Percentiles rank a stretch among this genome's conserved stretches.
Conservation (phyloP, 1,140 invertebrate genomes). For the Lasaia peninsularis region DNA sequence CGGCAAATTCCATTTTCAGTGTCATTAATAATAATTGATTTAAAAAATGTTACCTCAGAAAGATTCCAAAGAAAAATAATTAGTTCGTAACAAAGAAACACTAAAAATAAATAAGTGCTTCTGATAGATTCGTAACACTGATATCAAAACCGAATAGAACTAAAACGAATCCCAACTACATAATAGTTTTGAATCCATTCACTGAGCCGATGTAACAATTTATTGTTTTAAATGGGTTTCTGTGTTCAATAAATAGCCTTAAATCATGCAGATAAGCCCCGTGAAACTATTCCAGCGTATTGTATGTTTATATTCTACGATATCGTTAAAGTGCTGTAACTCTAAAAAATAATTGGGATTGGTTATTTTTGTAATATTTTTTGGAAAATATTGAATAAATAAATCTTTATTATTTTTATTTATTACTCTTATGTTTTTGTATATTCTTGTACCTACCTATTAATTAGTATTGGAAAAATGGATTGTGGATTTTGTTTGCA, state of each 20-base stretch:
- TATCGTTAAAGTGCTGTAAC: no score
- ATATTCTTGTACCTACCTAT: no score
- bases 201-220: not conserved
- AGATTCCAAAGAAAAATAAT: not conserved
- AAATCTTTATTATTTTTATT: no score
- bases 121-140: not conserved
- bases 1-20: no score
- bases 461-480: no score
- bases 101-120: not conserved
- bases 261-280: not conserved
- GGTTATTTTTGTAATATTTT: no score
- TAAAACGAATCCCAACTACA: not conserved
- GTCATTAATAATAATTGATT: no score
- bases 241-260: not conserved
- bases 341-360: no score
- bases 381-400: no score
- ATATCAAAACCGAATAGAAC: not conserved
- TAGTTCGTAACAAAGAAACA: not conserved
- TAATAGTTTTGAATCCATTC: not conserved
- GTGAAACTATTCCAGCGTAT: not conserved
- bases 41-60: no score
- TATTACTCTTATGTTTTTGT: no score
- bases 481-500: no score
- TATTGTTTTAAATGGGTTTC: constrained; percentile 8
- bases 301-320: not conserved